Evolutionary conservation across 2,888 invertebrate genomes (phyloP), one percentile per base, ranked within the genome.

Genomic region (Phytoseiulus persimilis): DNA sequence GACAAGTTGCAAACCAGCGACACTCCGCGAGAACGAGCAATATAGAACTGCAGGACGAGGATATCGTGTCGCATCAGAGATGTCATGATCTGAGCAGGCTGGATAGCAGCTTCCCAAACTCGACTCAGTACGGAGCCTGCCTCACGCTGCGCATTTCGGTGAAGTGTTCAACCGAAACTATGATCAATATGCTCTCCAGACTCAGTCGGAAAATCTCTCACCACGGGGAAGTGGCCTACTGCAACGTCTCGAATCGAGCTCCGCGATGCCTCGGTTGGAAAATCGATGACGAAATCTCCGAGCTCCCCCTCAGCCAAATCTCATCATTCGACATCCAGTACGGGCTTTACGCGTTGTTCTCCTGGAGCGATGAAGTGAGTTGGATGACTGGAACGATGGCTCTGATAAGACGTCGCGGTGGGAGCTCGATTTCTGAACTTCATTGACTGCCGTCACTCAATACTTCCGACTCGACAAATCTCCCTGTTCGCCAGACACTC

Each of bases 111-210:
- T 28, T 45, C 6, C 87, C 87, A 0, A 39, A 33, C n/a, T 18
- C 87, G 18, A 33, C 32, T 3, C 87, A 32, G 32, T 87, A 39
- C 45, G 87, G 87, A 1, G 87, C n/a, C 33, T 87, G 87, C 33
- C 87, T 87, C 11, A 87, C 87, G 39, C 28, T 87, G 87, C 87
- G 87, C 11, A 87, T 87, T 39, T 45, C 32, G 28, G 87, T 87
- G 39, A 33, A 32, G 6, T 87, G 87, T 23, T 87, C 87, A 0
- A 87, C 87, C 31, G 87, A 87, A 45, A 45, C 14, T 28, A 87
- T 87, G 87, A 87, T 87, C 32, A 87, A 87, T 45, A 87, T 87
- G 87, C 87, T 87, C 33, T 87, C 87, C 31, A n/a, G 87, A 31
- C 87, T 87, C 14, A 39, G 39, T 11, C 32, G 87, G n/a, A 87